Evolutionary conservation across 2,888 invertebrate species (phyloP), one percentile per base, ranked within the genome.

Genomic region (Drosophila niveifrons): DNA sequence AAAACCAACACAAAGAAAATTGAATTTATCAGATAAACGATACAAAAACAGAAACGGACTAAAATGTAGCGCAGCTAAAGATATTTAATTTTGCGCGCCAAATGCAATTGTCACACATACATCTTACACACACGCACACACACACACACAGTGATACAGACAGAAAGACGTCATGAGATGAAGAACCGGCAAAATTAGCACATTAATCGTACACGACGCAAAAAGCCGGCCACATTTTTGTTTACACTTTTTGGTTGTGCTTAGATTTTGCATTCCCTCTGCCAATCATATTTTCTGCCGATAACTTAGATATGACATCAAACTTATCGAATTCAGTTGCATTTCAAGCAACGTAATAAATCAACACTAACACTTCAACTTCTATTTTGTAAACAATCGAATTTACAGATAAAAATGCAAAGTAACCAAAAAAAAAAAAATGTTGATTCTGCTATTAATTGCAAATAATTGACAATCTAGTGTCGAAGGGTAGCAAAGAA

Each of bases 31-130:
- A 18, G 52, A 31, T 23, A 52, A 3, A 23, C 23, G 23, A 23
- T 4, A 31, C 15, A 31, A 31, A 31, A 31, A 10, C 11, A 3
- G 31, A 39, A 36, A 34, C 36, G 17, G 29, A 39, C 29, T 17
- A 17, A 10, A 36, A 29, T 39, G n/a, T 46, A 56, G 39, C 61
- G 52, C 56, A 10, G 29, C 39, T 48, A 10, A 36, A 46, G 23
- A 52, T 41, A 44, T 34, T 43, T 28, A 43, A 57, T 52, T 57
- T 75, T 78, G 58, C 75, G 75, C 78, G 75, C 78, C 78, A 78
- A 75, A 58, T 73, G 47, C 58, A 75, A 59, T 48, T 59, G 59
- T 31, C 52, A 71, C 28, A 65, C 29, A 44, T 15, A 56, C n/a
- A 31, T 36, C 13, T 11, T 39, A 67, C 36, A 44, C 43, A 53